Percentiles rank a stretch among this genome's conserved stretches.
These are phyloP conservation scores for Dolichallabes microphthalmus DNA, from an alignment of 2,113 vertebrate species.

Conservation along the genomic window DNA sequence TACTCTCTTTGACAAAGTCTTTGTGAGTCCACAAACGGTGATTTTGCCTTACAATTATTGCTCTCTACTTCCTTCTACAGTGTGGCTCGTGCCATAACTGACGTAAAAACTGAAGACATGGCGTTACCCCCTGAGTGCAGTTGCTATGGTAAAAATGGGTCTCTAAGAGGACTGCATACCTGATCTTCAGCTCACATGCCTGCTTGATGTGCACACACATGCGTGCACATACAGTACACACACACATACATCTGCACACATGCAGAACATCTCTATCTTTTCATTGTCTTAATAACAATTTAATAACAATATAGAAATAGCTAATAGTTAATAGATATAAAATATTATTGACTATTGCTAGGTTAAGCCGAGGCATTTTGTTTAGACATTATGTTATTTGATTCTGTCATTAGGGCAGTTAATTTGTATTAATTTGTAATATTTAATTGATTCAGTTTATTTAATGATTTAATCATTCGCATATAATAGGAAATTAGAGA, in stretches of 20 bases:
- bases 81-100: neutral
- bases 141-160: constrained; percentile 14
- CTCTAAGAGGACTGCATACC: neutral
- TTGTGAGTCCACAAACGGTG: neutral
- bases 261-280: neutral
- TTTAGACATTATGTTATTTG: neutral
- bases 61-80: neutral
- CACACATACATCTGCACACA: neutral
- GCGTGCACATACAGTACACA: neutral
- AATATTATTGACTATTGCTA: neutral
- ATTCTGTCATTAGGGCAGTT: neutral
- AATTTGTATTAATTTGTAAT: neutral
- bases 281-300: neutral
- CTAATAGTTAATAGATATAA: neutral
- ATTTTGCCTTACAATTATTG: neutral
- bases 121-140: neutral
- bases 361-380: neutral
- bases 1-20: neutral
- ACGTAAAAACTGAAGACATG: neutral
- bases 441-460: neutral
- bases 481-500: too few relatives aligned
- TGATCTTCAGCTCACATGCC: neutral
- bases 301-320: neutral
- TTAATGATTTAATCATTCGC: neutral
- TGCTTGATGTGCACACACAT: neutral